Evolutionary conservation across 92 coral and sea anemone genomes (phyloP).

Genomic region (Siderastrea radians): DNA sequence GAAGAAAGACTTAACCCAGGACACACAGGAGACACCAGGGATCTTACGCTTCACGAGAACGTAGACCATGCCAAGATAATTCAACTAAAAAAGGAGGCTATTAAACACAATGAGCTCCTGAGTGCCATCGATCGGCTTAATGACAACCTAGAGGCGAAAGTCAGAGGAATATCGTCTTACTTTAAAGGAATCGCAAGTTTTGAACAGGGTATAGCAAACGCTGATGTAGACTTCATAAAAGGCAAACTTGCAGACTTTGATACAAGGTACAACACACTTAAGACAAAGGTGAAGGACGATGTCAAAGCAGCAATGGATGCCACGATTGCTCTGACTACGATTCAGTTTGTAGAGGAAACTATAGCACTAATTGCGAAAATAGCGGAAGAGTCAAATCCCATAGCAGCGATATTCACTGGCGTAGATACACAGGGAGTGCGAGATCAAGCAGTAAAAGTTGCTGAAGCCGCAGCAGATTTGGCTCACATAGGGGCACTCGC

Average conservation of each 20-base stretch:
- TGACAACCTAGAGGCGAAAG: slow-evolving; percentile 34
- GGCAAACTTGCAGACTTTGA: slow-evolving; percentile 39
- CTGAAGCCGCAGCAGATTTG: slow-evolving; percentile 41
- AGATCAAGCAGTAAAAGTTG: slow-evolving; percentile 54
- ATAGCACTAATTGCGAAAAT: slow-evolving; percentile 26
- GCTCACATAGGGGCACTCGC: slow-evolving; percentile 31
- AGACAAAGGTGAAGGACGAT: slow-evolving; percentile 32
- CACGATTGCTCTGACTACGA: slow-evolving; percentile 4
- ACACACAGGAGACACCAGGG: slow-evolving; percentile 23
- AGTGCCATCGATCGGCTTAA: slow-evolving; percentile 50
- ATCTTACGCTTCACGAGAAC: slow-evolving; percentile 57
- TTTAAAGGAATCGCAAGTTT: slow-evolving; percentile 54
- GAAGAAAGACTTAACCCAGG: slow-evolving; percentile 42
- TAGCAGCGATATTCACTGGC: slow-evolving; percentile 58
- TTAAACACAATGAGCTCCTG: slow-evolving; percentile 54
- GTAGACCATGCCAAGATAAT: slow-evolving; percentile 60
- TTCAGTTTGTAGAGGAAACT: slow-evolving; percentile 36
- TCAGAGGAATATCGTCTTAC: slow-evolving; percentile 62
- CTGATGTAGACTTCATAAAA: slow-evolving; percentile 50
- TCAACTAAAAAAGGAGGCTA: slow-evolving; percentile 44
- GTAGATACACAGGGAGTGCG: slow-evolving; percentile 38
- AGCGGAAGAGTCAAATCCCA: slow-evolving; percentile 56
- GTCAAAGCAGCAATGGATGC: slow-evolving; percentile 4
- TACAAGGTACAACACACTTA: neutral
- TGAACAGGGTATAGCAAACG: slow-evolving; percentile 73